phyloP scores from a whole-genome alignment of 23 tunicate genomes.

The Styela plicata region DNA sequence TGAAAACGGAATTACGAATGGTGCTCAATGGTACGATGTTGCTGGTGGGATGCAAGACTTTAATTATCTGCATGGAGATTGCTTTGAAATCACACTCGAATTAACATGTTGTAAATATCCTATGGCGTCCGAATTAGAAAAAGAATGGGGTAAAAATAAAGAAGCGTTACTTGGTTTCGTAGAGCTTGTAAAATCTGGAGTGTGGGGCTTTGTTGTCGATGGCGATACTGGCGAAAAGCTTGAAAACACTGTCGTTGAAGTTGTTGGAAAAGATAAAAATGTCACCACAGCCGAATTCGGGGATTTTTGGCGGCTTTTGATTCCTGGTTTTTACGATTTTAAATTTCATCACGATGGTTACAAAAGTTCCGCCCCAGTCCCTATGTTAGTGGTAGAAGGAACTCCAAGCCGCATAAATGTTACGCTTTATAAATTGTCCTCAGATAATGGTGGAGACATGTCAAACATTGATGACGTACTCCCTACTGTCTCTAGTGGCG shows the following conservation, averaged over 20 bases:
- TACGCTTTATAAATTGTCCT: not conserved
- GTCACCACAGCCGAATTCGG: constrained; percentile 22
- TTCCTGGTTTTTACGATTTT: constrained; percentile 18
- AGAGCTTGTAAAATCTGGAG: constrained; percentile 49
- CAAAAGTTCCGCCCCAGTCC: constrained; percentile 11
- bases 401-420: constrained; percentile 3
- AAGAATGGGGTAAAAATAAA: constrained; percentile 65
- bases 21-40: constrained; percentile 94
- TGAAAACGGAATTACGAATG: constrained; percentile 83
- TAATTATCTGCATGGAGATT: constrained; percentile 79
- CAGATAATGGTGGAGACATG: too few relatives aligned
- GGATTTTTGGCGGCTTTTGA: constrained; percentile 22
- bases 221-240: constrained; percentile 16
- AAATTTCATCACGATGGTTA: constrained; percentile 11
- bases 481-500: not conserved
- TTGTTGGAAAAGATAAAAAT: constrained; percentile 15
- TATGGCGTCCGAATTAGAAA: constrained; percentile 32
- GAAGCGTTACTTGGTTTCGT: constrained; percentile 38
- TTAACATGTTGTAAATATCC: constrained; percentile 93
- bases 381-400: constrained; percentile 5
- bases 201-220: constrained; percentile 36
- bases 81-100: constrained; percentile 94
- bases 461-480: too few relatives aligned
- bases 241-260: not conserved
- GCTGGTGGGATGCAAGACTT: constrained; percentile 94